Conservation (phyloP, 1,140 invertebrate species). For the Monomorium pharaonis region DNA sequence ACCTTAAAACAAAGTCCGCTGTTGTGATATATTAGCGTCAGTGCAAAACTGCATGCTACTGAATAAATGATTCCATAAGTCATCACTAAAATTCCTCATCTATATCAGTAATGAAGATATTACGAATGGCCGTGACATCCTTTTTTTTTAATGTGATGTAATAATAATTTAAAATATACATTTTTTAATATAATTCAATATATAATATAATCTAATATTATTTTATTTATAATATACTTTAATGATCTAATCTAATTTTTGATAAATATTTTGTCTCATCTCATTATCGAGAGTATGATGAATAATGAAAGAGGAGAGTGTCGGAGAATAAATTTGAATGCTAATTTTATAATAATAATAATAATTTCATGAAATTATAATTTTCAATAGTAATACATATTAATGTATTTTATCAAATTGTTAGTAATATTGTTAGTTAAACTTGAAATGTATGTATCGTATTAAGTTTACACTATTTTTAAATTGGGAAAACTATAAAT, state of each 20-base stretch:
- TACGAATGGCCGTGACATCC: no score
- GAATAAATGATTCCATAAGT: no score
- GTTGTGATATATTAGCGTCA: no score
- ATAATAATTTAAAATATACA: no score
- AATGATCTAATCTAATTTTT: neutral
- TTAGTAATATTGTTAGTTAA: neutral
- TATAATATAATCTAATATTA: no score
- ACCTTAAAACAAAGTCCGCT: no score
- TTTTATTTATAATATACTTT: no score
- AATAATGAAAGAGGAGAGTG: neutral
- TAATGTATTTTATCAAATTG: conserved; percentile 10
- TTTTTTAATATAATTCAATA: neutral
- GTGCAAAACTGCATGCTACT: no score
- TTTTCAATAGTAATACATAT: neutral
- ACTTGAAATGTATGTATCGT: neutral
- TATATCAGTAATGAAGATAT: no score
- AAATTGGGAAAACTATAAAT: neutral
- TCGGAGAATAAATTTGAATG: neutral
- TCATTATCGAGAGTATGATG: neutral
- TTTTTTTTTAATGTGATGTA: no score
- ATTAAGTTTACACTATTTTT: neutral
- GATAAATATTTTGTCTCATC: neutral
- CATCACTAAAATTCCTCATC: no score
- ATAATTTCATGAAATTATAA: neutral
- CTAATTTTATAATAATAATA: neutral